Conservation (phyloP, 1,140 invertebrate species). For the Calosoma granatense region DNA sequence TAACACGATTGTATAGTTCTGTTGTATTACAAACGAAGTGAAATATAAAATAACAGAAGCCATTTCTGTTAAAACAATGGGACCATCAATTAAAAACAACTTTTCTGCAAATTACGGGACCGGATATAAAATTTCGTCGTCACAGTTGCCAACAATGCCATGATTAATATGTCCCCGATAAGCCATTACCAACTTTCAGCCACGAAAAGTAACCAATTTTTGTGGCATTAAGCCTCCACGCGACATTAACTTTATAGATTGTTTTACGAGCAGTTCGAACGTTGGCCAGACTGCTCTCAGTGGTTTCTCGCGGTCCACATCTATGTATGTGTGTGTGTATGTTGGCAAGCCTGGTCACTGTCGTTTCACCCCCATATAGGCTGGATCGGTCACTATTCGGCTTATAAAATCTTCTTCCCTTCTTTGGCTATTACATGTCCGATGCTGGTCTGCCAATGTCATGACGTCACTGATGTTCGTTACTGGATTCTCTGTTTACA, state of each 20-base stretch:
- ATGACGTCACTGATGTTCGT: background rate
- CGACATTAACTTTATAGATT: slow-evolving; percentile 5
- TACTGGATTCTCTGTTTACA: background rate
- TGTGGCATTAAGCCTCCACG: background rate
- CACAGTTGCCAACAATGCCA: background rate
- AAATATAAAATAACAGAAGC: too few species aligned
- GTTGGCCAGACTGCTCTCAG: slow-evolving; percentile 1
- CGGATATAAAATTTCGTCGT: background rate
- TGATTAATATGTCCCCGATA: background rate
- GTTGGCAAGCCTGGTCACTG: background rate
- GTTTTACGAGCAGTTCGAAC: slow-evolving; percentile 2
- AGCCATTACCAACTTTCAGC: background rate
- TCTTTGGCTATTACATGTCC: slow-evolving; percentile 5
- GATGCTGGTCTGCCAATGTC: background rate
- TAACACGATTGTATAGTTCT: too few species aligned
- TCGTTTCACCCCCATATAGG: background rate
- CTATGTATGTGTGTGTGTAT: background rate
- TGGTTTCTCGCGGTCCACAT: background rate
- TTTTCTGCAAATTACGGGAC: background rate
- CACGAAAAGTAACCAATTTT: slow-evolving; percentile 6
- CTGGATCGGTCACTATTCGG: background rate
- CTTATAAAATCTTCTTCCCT: background rate
- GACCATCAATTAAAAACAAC: background rate
- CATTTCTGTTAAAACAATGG: too few species aligned
- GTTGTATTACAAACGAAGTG: too few species aligned